Conservation (phyloP, 2,888 invertebrate genomes). For the Napeogenes inachia region DNA sequence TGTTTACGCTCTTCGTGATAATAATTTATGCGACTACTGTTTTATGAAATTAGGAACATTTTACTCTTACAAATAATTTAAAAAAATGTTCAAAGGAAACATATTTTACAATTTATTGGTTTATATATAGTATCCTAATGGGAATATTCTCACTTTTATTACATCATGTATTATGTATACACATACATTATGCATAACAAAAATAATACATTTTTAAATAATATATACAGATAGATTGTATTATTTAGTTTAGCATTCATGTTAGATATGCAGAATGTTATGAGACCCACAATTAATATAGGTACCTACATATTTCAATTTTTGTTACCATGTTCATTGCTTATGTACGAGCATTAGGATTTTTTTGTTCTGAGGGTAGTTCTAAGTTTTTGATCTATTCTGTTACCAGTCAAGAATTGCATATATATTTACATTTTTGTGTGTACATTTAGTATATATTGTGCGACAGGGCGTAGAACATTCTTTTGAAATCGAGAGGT, state of each 20-base stretch:
- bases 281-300: too few relatives aligned
- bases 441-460: slow-evolving; percentile 42
- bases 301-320: neutral
- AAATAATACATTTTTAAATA: too few relatives aligned
- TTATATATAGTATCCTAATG: too few relatives aligned
- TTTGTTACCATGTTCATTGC: neutral
- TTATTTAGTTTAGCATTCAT: too few relatives aligned
- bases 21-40: neutral
- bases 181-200: too few relatives aligned
- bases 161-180: too few relatives aligned
- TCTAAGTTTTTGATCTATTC: slow-evolving; percentile 1
- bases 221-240: too few relatives aligned
- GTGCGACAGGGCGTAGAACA: slow-evolving; percentile 29
- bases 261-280: too few relatives aligned
- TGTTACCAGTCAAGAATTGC: neutral
- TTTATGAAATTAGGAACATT: neutral
- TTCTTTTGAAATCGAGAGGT: slow-evolving; percentile 36
- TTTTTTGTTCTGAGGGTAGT: slow-evolving; percentile 18
- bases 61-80: too few relatives aligned
- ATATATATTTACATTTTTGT: slow-evolving; percentile 16
- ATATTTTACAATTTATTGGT: too few relatives aligned
- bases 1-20: neutral
- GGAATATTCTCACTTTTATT: too few relatives aligned
- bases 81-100: too few relatives aligned
- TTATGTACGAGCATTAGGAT: slow-evolving; percentile 3